A percentile compares a stretch with the other conserved stretches of the same genome.
Evolutionary conservation across 1,140 invertebrate genomes (phyloP).

Genomic region (Conopomorpha cramerella): DNA sequence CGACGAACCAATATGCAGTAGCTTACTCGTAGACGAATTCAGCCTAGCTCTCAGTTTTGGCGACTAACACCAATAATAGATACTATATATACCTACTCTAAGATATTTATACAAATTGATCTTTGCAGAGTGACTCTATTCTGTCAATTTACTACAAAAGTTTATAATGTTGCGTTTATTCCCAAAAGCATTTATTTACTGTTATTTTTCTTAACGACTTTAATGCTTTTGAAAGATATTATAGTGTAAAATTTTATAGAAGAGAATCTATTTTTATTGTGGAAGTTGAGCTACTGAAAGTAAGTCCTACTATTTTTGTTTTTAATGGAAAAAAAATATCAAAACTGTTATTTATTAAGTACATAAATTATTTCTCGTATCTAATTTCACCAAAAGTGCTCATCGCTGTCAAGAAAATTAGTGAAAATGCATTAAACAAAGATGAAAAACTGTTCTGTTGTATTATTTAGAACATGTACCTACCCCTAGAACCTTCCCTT

Average conservation of each 20-base stretch:
- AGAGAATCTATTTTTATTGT: slow-evolving; percentile 61
- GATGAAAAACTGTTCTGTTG: slow-evolving; percentile 44
- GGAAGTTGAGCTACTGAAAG: slow-evolving; percentile 48
- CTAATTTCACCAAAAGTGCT: slow-evolving; percentile 69
- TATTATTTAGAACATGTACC: too few species aligned
- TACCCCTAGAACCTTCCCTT: too few species aligned
- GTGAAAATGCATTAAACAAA: slow-evolving; percentile 63
- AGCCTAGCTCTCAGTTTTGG: slow-evolving; percentile 55
- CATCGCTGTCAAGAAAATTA: slow-evolving; percentile 65
- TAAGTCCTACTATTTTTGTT: too few species aligned
- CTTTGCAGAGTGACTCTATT: slow-evolving; percentile 50
- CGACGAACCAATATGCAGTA: slow-evolving; percentile 58
- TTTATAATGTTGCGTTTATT: slow-evolving; percentile 29
- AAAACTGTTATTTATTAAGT: slow-evolving; percentile 48
- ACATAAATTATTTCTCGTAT: slow-evolving; percentile 52
- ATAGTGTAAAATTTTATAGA: slow-evolving; percentile 62
- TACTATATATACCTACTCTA: slow-evolving; percentile 45
- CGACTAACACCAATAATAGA: slow-evolving; percentile 57
- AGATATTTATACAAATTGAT: slow-evolving; percentile 55
- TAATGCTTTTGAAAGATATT: slow-evolving; percentile 57
- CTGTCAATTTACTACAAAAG: slow-evolving; percentile 54
- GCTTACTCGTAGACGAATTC: slow-evolving; percentile 54
- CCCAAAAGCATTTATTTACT: slow-evolving; percentile 56
- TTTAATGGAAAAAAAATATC: slow-evolving; percentile 38
- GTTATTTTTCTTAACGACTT: slow-evolving; percentile 44